These are phyloP conservation scores for Pollenia angustigena DNA, from an alignment of 2,888 invertebrate species.

Conservation along the genomic window DNA sequence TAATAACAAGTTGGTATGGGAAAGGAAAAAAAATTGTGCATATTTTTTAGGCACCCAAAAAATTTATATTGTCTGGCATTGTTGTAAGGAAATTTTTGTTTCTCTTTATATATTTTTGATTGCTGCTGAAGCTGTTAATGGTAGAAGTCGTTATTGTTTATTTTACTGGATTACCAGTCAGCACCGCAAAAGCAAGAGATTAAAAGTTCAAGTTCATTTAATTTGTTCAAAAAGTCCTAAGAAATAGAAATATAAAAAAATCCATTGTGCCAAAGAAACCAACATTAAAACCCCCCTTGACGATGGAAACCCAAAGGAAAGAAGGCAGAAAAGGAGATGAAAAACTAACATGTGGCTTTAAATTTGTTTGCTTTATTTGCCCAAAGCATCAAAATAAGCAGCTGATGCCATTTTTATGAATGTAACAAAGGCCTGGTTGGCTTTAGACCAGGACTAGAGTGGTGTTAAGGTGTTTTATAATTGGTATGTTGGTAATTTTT, in stretches of 20 bases:
- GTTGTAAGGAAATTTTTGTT: neutral
- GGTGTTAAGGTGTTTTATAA: constrained; percentile 64
- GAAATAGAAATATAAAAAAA: constrained; percentile 75
- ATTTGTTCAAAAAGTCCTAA: constrained; percentile 80
- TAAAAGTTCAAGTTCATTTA: constrained; percentile 82
- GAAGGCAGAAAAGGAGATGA: constrained; percentile 21
- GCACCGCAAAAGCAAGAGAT: constrained; percentile 55
- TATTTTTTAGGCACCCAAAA: constrained; percentile 68
- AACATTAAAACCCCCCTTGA: constrained; percentile 60
- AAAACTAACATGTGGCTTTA: constrained; percentile 72
- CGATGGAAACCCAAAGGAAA: neutral
- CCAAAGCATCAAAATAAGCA: constrained; percentile 57
- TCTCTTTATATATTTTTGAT: constrained; percentile 10
- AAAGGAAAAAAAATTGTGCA: constrained; percentile 43
- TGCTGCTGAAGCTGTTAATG: constrained; percentile 56
- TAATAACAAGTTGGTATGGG: constrained; percentile 30
- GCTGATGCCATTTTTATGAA: constrained; percentile 65
- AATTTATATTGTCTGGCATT: constrained; percentile 70
- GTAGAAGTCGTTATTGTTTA: constrained; percentile 67
- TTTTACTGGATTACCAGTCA: constrained; percentile 53
- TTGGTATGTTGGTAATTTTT: constrained; percentile 70
- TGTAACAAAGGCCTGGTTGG: constrained; percentile 4
- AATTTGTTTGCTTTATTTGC: constrained; percentile 45
- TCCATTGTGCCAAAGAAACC: constrained; percentile 67
- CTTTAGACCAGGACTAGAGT: neutral